Base-by-base conservation (phyloP, 2,888 invertebrate species). In the Masnerella sp. region DNA sequence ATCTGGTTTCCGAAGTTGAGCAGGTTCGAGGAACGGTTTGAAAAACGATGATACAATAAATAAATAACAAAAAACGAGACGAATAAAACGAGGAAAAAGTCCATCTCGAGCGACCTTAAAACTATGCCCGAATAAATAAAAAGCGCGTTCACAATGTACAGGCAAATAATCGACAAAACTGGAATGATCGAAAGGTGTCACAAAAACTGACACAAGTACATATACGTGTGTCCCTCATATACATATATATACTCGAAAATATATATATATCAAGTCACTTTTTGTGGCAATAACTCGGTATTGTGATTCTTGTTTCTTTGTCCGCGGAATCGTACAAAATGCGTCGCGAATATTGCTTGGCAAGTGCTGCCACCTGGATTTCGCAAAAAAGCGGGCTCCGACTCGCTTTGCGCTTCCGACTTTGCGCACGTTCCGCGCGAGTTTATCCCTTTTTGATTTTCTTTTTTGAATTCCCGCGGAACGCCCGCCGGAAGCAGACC, bases 121-220 rank as follows among this genome's bases (percentile, higher is more conserved):
- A 38, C 59, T 61, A 61, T 30, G 7, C 20, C 14, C 20, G n/a
- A 51, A 65, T 65, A 65, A 65, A 65, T 65, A 28, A 54, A 18
- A 45, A 65, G 43, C 62, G 42, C 28, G 36, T n/a, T 64, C 30
- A 42, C 45, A 65, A 65, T 65, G 40, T 65, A 54, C 54, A 65
- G 32, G 43, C 36, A 54, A 65, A 54, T 52, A 12, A 54, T 65
- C 34, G 49, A 32, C 25, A 14, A 32, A 42, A 45, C 9, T 65
- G 64, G 64, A 65, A 65, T 65, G 64, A 36, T 54, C 30, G 32
- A 54, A 40, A 62, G 9, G 64, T 65, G 54, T 65, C 64, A 65
- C 45, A 20, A 54, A 61, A 65, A 65, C 8, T 65, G 64, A 65
- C 64, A 65, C 64, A 45, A 54, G 45, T 65, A 65, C 17, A 18